Conservation (phyloP, 2,113 vertebrate genomes). For the Athene cunicularia region DNA sequence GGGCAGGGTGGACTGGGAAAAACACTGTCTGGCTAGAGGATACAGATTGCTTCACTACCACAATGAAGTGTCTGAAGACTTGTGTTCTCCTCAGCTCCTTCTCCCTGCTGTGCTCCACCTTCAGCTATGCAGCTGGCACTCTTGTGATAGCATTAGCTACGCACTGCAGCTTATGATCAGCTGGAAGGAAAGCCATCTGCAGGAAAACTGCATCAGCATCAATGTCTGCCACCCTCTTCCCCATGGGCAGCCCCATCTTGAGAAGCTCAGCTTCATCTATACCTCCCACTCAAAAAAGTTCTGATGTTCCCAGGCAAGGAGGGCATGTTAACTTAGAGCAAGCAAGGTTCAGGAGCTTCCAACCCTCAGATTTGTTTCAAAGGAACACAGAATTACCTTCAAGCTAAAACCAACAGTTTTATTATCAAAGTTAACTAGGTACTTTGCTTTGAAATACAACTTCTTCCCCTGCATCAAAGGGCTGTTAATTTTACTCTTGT, state of each 20-base stretch:
- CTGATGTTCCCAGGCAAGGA: neutral
- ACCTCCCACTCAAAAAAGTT: neutral
- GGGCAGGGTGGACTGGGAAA: neutral
- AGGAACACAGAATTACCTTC: slow-evolving; percentile 11
- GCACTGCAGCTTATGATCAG: neutral
- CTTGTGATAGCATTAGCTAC: neutral
- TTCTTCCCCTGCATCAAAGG: slow-evolving; percentile 28
- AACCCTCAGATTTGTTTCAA: neutral
- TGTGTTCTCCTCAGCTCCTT: neutral
- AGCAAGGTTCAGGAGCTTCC: neutral
- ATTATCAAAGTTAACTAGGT: slow-evolving; percentile 6
- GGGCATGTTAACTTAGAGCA: neutral
- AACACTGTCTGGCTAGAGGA: neutral
- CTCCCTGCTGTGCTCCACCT: neutral
- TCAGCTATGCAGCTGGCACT: neutral
- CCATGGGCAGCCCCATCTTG: neutral
- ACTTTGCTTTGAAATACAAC: slow-evolving; percentile 43
- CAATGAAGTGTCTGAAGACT: accelerated
- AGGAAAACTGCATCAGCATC: neutral
- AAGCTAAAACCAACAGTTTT: neutral
- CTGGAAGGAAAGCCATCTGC: neutral
- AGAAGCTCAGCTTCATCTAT: neutral
- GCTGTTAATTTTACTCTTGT: slow-evolving; percentile 17
- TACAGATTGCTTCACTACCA: neutral
- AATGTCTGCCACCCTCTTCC: accelerated